Evolutionary conservation across 2,888 invertebrate species (phyloP).

Genomic region (Entomobrya multifasciata): DNA sequence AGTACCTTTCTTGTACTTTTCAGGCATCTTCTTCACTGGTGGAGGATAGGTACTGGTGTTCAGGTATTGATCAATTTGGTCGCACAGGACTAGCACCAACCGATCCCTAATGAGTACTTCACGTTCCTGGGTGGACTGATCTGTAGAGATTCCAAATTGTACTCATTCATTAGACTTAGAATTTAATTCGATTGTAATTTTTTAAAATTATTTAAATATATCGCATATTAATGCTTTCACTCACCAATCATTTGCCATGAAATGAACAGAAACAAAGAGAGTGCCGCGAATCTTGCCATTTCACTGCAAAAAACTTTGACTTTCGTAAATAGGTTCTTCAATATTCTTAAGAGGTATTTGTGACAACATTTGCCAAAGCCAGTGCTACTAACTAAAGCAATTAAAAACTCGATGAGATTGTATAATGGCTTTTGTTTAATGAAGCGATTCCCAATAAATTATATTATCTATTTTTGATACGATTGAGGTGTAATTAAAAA

Average conservation of each 20-base stretch:
- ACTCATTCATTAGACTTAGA: too few relatives aligned
- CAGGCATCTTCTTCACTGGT: conserved; percentile 69
- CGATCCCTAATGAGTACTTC: conserved; percentile 73
- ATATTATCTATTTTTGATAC: too few relatives aligned
- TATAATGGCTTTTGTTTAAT: too few relatives aligned
- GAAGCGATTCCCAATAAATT: too few relatives aligned
- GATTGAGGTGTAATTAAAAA: too few relatives aligned
- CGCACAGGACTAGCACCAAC: conserved; percentile 69
- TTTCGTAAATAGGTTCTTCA: neutral
- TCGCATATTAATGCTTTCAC: neutral
- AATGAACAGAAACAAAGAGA: conserved; percentile 30
- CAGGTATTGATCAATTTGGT: conserved; percentile 68
- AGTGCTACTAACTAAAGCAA: too few relatives aligned
- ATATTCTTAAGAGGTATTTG: too few relatives aligned
- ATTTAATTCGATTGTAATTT: neutral
- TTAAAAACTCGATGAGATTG: too few relatives aligned
- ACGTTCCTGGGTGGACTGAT: conserved; percentile 41
- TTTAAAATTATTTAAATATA: neutral
- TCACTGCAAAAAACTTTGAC: neutral
- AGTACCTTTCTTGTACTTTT: conserved; percentile 70
- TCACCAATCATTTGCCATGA: conserved; percentile 51
- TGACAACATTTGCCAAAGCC: too few relatives aligned
- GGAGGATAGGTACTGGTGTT: conserved; percentile 51
- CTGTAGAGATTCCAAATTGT: too few relatives aligned
- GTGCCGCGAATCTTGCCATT: conserved; percentile 29